A percentile compares a stretch with the other conserved stretches of the same genome.
Conservation (phyloP, 1,140 invertebrate genomes). For the Leptopilina boulardi region DNA sequence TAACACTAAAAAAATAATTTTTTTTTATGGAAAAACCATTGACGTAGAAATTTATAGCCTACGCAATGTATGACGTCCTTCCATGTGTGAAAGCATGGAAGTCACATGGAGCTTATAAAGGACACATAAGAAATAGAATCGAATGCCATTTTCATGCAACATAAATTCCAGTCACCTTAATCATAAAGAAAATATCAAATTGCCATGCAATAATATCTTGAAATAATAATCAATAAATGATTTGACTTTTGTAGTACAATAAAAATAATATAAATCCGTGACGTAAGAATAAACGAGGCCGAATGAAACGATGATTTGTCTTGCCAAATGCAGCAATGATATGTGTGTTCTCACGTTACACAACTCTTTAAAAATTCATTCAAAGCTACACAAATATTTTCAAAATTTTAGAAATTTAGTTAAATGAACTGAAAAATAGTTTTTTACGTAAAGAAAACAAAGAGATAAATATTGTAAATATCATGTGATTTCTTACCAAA, state of each 20-base stretch:
- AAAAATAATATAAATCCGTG: slow-evolving; percentile 35
- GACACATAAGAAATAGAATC: slow-evolving; percentile 22
- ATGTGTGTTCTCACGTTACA: neutral
- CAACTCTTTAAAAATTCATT: neutral
- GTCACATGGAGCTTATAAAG: slow-evolving; percentile 58
- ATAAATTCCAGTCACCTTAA: neutral
- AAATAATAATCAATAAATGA: neutral
- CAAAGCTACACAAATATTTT: no score
- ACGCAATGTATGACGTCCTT: neutral
- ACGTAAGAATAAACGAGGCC: slow-evolving; percentile 43
- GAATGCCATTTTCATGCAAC: neutral
- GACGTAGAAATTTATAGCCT: neutral
- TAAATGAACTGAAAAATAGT: neutral
- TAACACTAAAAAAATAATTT: neutral
- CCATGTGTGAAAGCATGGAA: slow-evolving; percentile 54
- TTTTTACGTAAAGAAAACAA: neutral
- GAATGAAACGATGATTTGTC: slow-evolving; percentile 48
- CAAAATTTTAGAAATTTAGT: neutral
- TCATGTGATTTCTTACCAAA: slow-evolving; percentile 61
- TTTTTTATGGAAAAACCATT: slow-evolving; percentile 17
- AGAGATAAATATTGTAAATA: slow-evolving; percentile 17
- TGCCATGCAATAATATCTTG: neutral
- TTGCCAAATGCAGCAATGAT: slow-evolving; percentile 2
- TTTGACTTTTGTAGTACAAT: neutral
- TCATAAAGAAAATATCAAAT: neutral